These are phyloP conservation scores for Pseudomugil tenellus DNA, from an alignment of 2,797 vertebrate species.

Conservation along the genomic window DNA sequence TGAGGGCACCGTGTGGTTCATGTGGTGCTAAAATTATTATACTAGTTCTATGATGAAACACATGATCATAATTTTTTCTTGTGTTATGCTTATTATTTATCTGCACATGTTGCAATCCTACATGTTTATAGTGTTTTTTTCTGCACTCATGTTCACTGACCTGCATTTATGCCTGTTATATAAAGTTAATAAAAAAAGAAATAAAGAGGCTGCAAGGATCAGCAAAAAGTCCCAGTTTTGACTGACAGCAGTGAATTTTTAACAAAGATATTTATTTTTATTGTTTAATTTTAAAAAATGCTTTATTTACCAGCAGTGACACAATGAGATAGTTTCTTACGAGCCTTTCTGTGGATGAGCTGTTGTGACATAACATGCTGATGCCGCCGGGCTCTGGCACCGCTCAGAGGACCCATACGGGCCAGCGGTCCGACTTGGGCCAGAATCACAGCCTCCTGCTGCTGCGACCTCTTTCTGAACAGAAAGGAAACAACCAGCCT, in stretches of 20 bases:
- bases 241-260: not conserved
- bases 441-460: conserved; percentile 21
- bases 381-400: conserved; percentile 19
- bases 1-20: no score
- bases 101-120: no score
- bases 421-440: conserved; percentile 27
- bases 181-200: no score
- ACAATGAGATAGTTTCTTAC: not conserved
- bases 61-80: no score
- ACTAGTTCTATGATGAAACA: no score
- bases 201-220: no score
- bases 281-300: not conserved
- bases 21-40: no score
- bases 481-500: conserved; percentile 3
- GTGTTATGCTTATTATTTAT: no score
- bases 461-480: conserved; percentile 7
- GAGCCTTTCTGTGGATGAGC: not conserved
- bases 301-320: not conserved
- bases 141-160: no score
- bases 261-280: conserved; percentile 7
- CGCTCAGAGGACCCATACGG: conserved; percentile 23
- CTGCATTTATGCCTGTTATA: no score
- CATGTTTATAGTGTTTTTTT: no score
- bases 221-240: no score
- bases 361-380: conserved; percentile 12